Evolutionary conservation across 2,797 vertebrate species (phyloP).

Genomic region (Cossypha polioptera): DNA sequence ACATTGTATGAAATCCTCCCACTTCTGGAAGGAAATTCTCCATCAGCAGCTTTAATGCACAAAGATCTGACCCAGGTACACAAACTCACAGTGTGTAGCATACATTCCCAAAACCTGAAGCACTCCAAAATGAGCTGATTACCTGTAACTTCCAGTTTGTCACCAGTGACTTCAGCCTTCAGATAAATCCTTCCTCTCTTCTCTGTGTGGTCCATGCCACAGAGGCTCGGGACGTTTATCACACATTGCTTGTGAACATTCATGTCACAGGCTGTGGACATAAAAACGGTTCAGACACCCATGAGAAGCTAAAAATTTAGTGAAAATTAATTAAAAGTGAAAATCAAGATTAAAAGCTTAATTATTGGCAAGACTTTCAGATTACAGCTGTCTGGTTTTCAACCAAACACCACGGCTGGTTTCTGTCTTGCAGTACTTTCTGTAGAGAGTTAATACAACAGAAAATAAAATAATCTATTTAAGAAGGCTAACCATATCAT

Average conservation of each 20-base stretch:
- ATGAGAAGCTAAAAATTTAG: not conserved
- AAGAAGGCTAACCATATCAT: not conserved
- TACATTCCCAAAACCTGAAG: not conserved
- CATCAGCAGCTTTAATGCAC: not conserved
- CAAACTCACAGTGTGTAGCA: not conserved
- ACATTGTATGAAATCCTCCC: not conserved
- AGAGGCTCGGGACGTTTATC: conserved; percentile 95
- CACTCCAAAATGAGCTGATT: not conserved
- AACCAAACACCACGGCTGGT: not conserved
- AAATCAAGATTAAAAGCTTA: not conserved
- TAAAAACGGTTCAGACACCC: not conserved
- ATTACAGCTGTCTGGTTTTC: not conserved
- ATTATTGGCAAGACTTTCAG: not conserved
- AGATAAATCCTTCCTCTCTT: conserved; percentile 92
- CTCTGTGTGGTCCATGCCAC: conserved; percentile 96
- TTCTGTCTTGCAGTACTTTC: not conserved
- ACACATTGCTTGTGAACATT: conserved; percentile 98
- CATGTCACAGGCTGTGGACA: conserved; percentile 91
- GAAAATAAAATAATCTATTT: not conserved
- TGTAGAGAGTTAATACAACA: not conserved
- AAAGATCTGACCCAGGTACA: not conserved
- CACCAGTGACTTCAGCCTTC: conserved; percentile 91
- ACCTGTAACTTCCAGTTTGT: conserved; percentile 93
- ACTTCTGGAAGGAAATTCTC: not conserved
- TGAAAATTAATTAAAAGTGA: not conserved